Evolutionary conservation across 2,113 vertebrate genomes (phyloP).

Genomic region (Grallaria varia): DNA sequence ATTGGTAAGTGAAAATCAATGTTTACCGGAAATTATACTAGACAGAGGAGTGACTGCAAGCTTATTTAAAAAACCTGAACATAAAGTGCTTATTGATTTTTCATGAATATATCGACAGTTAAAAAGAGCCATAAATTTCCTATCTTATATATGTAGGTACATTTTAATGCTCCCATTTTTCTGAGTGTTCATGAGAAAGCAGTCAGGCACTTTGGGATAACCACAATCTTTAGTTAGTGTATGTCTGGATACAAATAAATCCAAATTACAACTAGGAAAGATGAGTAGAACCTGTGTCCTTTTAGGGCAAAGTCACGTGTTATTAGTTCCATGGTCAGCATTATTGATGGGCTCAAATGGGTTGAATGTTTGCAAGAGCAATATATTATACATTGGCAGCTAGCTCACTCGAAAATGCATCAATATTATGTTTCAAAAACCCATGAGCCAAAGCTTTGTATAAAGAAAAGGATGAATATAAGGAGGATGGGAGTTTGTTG

Average conservation of each 20-base stretch:
- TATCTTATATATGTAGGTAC: no score
- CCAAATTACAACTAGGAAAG: not conserved
- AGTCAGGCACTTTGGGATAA: not conserved
- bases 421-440: not conserved
- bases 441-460: not conserved
- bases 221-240: not conserved
- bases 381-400: not conserved
- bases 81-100: not conserved
- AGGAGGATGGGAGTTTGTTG: not conserved
- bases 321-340: not conserved
- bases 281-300: not conserved
- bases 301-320: not conserved
- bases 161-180: not conserved
- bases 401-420: not conserved
- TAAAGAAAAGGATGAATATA: not conserved
- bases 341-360: not conserved
- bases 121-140: not conserved
- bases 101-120: accelerated
- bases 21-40: not conserved
- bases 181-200: not conserved
- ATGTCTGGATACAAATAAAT: not conserved
- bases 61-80: not conserved
- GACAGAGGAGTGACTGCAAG: not conserved
- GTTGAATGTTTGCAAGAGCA: not conserved
- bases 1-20: not conserved